phyloP scores from a whole-genome alignment of 2,113 vertebrate species.

The Tichodroma muraria region DNA sequence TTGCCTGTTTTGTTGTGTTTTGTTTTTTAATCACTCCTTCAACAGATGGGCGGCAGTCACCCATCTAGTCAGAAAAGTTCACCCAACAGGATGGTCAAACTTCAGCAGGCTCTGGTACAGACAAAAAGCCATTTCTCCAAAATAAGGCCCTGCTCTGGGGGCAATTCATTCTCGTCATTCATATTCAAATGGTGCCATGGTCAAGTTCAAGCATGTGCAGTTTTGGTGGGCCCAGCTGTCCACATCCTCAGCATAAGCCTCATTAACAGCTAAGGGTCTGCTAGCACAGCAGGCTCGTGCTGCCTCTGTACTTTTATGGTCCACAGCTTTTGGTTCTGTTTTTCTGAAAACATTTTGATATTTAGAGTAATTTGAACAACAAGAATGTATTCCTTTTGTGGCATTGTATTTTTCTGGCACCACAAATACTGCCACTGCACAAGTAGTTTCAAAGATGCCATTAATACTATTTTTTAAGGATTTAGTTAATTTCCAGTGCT shows the following conservation, averaged over 20 bases:
- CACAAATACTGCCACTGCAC: background rate
- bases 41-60: background rate
- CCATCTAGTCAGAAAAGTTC: background rate
- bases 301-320: rapidly evolving
- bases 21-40: background rate
- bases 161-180: background rate
- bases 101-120: background rate
- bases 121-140: background rate
- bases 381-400: background rate
- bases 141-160: background rate
- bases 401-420: background rate
- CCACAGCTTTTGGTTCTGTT: background rate
- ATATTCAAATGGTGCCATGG: background rate
- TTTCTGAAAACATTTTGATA: background rate
- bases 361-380: background rate
- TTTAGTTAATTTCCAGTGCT: background rate
- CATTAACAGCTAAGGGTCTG: background rate
- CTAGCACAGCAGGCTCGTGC: background rate
- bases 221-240: background rate
- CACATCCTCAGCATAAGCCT: background rate
- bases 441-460: background rate
- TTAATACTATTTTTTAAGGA: background rate
- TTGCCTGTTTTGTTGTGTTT: background rate
- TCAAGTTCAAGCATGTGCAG: background rate
- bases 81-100: background rate